Conservation (phyloP, 1,140 invertebrate species). For the Drosophila ironensis region DNA sequence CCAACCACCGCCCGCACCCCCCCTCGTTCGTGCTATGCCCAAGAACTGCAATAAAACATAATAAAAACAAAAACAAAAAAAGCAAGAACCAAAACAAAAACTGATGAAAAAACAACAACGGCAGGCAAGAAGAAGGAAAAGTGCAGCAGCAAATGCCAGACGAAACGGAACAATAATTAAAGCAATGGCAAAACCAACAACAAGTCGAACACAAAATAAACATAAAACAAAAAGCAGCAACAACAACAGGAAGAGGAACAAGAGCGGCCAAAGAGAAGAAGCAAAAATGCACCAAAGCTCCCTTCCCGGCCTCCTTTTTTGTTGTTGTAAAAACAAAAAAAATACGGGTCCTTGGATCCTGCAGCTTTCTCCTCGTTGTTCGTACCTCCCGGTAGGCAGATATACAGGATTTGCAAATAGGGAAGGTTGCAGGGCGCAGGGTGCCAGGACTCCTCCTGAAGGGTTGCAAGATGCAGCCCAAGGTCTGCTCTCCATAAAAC, state of each 20-base stretch:
- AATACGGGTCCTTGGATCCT: conserved; percentile 18
- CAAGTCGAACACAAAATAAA: conserved; percentile 40
- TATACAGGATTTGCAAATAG: conserved; percentile 1
- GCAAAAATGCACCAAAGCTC: conserved; percentile 50
- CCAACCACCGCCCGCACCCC: background rate
- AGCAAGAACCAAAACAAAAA: conserved; percentile 44
- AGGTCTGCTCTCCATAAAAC: conserved; percentile 41
- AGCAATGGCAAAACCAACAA: conserved; percentile 65
- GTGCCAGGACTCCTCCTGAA: conserved; percentile 13
- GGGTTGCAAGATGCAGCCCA: conserved; percentile 39
- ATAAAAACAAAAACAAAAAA: conserved; percentile 48
- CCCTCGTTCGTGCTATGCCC: conserved; percentile 13
- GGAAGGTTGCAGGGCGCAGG: too few species aligned
- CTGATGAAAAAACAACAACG: conserved; percentile 31
- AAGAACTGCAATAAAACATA: conserved; percentile 34
- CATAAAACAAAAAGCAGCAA: conserved; percentile 45
- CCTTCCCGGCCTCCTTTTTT: conserved; percentile 16
- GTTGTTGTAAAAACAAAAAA: conserved; percentile 33
- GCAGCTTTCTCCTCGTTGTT: background rate
- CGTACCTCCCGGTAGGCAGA: conserved; percentile 13
- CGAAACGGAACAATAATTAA: conserved; percentile 79
- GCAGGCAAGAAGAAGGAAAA: conserved; percentile 32
- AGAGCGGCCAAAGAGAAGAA: conserved; percentile 22
- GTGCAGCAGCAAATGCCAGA: conserved; percentile 66
- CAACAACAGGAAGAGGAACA: conserved; percentile 51